phyloP scores from a whole-genome alignment of 1,140 invertebrate species.

The Vollenhovia emeryi region DNA sequence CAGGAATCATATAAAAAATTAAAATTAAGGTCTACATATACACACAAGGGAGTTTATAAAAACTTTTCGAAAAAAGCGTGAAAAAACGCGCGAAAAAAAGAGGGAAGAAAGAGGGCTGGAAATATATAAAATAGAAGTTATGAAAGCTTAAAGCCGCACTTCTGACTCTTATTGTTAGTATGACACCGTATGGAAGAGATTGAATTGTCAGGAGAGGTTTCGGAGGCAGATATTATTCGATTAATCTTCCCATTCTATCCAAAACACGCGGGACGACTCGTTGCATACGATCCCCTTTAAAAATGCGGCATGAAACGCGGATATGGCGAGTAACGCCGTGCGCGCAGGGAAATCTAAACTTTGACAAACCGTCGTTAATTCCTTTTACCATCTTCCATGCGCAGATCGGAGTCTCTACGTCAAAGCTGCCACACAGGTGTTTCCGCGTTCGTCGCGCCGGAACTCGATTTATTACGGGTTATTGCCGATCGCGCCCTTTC shows the following conservation, averaged over 20 bases:
- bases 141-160: not conserved
- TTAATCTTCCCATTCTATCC: not conserved
- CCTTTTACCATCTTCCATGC: slow-evolving; percentile 20
- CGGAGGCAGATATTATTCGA: not conserved
- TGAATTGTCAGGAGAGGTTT: not conserved
- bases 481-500: slow-evolving; percentile 33
- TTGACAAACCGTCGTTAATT: slow-evolving; percentile 50
- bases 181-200: not conserved
- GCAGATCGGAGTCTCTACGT: not conserved
- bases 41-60: too few relatives aligned
- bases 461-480: slow-evolving; percentile 52
- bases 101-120: too few relatives aligned
- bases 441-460: not conserved
- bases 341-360: slow-evolving; percentile 40
- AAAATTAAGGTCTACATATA: too few relatives aligned
- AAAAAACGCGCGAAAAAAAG: too few relatives aligned
- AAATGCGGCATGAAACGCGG: slow-evolving; percentile 36
- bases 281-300: slow-evolving; percentile 44
- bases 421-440: slow-evolving; percentile 1
- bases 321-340: not conserved
- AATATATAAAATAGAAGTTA: not conserved
- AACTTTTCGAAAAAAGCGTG: too few relatives aligned
- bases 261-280: not conserved
- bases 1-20: too few relatives aligned
- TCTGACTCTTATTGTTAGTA: too few relatives aligned